Percentiles rank a stretch among this genome's conserved stretches.
Conservation (phyloP, 2,113 vertebrate species). For the Rissa tridactyla region DNA sequence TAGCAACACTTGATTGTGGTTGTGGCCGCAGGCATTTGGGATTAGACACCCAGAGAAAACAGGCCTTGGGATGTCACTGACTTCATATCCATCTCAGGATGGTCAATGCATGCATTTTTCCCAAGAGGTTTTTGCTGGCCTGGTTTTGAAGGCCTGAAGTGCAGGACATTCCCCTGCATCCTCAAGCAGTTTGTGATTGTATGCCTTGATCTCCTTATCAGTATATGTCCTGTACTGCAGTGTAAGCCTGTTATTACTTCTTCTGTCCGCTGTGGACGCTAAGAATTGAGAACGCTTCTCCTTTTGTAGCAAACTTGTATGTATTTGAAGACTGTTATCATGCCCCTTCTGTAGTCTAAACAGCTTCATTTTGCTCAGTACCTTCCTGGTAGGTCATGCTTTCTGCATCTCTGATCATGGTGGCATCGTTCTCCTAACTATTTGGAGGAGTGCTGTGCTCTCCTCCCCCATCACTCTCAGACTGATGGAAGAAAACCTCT, state of each 20-base stretch:
- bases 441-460: background rate
- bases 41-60: background rate
- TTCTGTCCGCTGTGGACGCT: background rate
- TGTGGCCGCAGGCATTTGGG: background rate
- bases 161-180: background rate
- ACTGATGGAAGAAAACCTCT: slow-evolving; percentile 26
- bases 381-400: background rate
- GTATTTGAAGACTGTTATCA: background rate
- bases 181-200: background rate
- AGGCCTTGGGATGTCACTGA: background rate
- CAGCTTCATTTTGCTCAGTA: background rate
- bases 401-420: background rate
- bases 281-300: background rate
- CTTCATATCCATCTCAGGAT: background rate
- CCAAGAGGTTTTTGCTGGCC: background rate
- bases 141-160: background rate
- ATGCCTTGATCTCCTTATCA: background rate
- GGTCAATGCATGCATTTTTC: background rate
- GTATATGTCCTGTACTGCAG: background rate
- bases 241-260: background rate
- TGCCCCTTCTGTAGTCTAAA: background rate
- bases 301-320: background rate
- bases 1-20: background rate
- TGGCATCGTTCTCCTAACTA: background rate
- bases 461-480: background rate